Evolutionary conservation across 2,113 vertebrate genomes (phyloP).

Genomic region (Pachyramphus minor): DNA sequence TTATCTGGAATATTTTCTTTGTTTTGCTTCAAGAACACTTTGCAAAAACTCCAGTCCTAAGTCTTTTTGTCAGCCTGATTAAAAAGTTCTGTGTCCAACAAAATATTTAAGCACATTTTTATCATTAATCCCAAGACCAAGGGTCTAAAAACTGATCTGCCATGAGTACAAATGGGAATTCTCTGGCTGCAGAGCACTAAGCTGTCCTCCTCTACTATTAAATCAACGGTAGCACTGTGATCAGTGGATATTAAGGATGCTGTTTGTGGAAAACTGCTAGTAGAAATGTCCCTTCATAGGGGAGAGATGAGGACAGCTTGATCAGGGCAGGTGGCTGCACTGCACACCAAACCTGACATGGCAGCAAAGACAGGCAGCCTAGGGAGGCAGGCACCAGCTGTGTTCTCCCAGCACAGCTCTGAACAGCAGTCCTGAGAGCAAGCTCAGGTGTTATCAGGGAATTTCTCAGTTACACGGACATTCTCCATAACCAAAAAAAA

Average conservation of each 20-base stretch:
- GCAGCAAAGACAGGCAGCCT: background rate
- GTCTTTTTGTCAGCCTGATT: background rate
- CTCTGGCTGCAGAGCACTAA: background rate
- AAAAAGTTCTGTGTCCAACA: background rate
- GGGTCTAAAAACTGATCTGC: background rate
- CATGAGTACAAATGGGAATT: background rate
- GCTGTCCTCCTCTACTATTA: background rate
- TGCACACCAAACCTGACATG: background rate
- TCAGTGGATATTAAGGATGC: accelerated
- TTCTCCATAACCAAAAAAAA: background rate
- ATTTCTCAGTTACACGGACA: background rate
- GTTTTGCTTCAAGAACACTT: background rate
- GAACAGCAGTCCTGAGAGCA: background rate
- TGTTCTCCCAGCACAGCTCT: accelerated
- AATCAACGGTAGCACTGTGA: background rate
- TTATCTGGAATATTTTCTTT: background rate
- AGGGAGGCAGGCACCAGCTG: background rate
- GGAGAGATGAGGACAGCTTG: background rate
- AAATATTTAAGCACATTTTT: background rate
- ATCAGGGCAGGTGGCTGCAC: background rate
- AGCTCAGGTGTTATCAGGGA: background rate
- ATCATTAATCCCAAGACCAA: background rate
- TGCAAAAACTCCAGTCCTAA: background rate
- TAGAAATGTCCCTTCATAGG: background rate
- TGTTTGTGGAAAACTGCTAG: background rate